Evolutionary conservation across 2,888 invertebrate species (phyloP).

Genomic region (Eucera pruinosa): DNA sequence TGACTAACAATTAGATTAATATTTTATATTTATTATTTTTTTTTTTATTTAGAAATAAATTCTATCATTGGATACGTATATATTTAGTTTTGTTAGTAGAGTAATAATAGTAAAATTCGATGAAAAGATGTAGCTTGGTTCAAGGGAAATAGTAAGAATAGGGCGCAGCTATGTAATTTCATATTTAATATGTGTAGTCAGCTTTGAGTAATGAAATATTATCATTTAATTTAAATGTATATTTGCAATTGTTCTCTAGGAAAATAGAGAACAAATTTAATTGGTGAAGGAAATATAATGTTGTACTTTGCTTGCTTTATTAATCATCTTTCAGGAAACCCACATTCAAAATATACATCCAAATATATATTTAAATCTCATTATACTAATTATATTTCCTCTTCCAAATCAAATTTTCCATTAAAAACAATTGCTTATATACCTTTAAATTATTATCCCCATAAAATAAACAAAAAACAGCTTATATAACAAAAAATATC

Average conservation of each 20-base stretch:
- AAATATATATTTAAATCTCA: no score
- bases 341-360: no score
- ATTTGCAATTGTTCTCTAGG: background rate
- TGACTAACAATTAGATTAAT: conserved; percentile 22
- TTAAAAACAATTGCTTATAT: background rate
- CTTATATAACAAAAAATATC: no score
- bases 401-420: background rate
- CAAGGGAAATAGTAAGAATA: background rate
- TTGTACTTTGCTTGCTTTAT: background rate
- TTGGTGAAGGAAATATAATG: conserved; percentile 13
- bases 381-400: background rate
- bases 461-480: background rate
- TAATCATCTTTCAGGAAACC: background rate
- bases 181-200: background rate
- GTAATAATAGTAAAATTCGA: no score
- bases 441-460: background rate
- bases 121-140: conserved; percentile 1
- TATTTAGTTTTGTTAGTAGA: no score
- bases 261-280: no score
- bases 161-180: background rate
- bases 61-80: no score
- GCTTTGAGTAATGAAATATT: background rate
- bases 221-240: background rate
- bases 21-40: no score
- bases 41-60: no score